These are phyloP conservation scores for Drosophila aldrichi DNA, from an alignment of 2,888 invertebrate genomes.

Conservation along the genomic window DNA sequence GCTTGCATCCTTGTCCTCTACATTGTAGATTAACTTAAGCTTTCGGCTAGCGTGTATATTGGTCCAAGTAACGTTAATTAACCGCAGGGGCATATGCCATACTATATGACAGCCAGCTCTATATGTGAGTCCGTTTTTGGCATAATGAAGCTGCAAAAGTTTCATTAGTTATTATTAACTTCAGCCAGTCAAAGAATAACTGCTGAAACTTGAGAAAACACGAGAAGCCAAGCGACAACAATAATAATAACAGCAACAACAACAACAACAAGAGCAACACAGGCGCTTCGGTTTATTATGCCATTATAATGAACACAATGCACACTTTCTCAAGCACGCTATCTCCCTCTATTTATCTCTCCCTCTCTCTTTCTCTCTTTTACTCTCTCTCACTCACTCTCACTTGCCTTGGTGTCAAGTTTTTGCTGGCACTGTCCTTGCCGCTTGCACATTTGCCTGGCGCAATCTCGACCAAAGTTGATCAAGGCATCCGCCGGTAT, in stretches of 20 bases:
- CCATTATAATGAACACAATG: constrained; percentile 80
- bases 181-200: constrained; percentile 39
- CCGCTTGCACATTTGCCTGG: constrained; percentile 69
- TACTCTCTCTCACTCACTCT: neutral
- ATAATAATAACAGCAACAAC: constrained; percentile 25
- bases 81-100: constrained; percentile 19
- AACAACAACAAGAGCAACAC: constrained; percentile 8
- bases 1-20: constrained; percentile 9
- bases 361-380: neutral
- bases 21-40: constrained; percentile 4
- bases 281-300: constrained; percentile 74
- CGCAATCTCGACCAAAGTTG: constrained; percentile 70
- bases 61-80: constrained; percentile 51
- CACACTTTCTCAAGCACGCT: constrained; percentile 50
- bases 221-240: constrained; percentile 38
- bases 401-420: constrained; percentile 43
- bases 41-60: constrained; percentile 16
- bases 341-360: neutral
- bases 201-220: constrained; percentile 46
- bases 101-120: constrained; percentile 6
- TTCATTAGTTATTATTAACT: constrained; percentile 55
- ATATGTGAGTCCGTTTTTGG: constrained; percentile 7
- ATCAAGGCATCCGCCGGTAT: constrained; percentile 37
- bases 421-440: constrained; percentile 67
- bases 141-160: constrained; percentile 57